Conservation (phyloP, 2,888 invertebrate genomes). For the Drosophila ustulata region DNA sequence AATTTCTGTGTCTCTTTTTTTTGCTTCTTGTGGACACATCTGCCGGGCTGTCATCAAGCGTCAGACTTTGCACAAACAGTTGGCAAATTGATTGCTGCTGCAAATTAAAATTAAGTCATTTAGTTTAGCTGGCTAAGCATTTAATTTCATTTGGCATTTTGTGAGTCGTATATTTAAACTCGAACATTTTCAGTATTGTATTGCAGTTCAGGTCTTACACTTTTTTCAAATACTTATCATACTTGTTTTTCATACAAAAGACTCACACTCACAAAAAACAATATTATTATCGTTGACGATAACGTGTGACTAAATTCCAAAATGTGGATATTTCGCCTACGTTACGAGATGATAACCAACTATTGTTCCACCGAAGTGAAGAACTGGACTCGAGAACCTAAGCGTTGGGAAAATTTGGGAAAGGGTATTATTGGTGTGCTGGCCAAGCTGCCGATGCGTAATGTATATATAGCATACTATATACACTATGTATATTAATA, state of each 20-base stretch:
- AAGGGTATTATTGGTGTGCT: slow-evolving; percentile 34
- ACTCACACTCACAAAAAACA: neutral
- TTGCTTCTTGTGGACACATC: slow-evolving; percentile 41
- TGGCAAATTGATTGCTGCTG: slow-evolving; percentile 73
- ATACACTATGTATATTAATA: neutral
- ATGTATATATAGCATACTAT: slow-evolving; percentile 26
- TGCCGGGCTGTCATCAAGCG: slow-evolving; percentile 71
- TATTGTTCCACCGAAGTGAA: slow-evolving; percentile 33
- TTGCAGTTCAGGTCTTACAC: slow-evolving; percentile 33
- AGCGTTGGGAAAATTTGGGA: slow-evolving; percentile 49
- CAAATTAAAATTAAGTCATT: slow-evolving; percentile 82
- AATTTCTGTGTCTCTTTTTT: slow-evolving; percentile 22
- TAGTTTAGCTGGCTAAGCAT: slow-evolving; percentile 38
- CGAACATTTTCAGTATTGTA: slow-evolving; percentile 22
- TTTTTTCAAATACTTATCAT: slow-evolving; percentile 20
- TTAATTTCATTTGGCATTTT: neutral
- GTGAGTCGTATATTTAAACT: neutral
- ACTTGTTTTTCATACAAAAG: slow-evolving; percentile 10
- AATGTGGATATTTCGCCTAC: slow-evolving; percentile 42
- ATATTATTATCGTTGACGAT: neutral
- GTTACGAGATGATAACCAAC: slow-evolving; percentile 31
- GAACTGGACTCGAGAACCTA: slow-evolving; percentile 41
- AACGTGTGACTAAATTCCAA: slow-evolving; percentile 17
- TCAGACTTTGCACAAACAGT: slow-evolving; percentile 81
- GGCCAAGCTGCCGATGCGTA: slow-evolving; percentile 42